Conservation (phyloP, 1,140 invertebrate genomes). For the Samia ricini region DNA sequence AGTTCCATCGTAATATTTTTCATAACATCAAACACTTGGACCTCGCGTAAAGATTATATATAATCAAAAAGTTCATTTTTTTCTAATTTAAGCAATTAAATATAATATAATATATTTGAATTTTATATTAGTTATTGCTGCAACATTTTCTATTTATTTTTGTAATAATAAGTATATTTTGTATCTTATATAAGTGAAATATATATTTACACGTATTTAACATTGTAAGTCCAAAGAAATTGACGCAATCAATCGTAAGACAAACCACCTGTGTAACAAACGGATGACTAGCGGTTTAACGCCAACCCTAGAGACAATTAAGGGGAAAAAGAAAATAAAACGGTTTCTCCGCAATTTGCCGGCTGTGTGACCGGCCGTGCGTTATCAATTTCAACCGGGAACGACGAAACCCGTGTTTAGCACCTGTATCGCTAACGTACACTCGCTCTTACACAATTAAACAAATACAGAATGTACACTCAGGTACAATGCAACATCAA, state of each 20-base stretch:
- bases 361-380: slow-evolving; percentile 18
- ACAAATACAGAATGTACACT: neutral
- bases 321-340: slow-evolving; percentile 11
- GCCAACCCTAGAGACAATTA: slow-evolving; percentile 6
- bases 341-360: slow-evolving; percentile 10
- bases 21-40: too few relatives aligned
- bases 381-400: slow-evolving; percentile 29
- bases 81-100: too few relatives aligned
- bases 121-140: too few relatives aligned
- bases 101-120: too few relatives aligned
- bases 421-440: slow-evolving; percentile 26
- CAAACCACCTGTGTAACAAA: neutral
- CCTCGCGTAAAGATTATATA: too few relatives aligned
- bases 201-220: too few relatives aligned
- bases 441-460: slow-evolving; percentile 14
- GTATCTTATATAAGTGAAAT: too few relatives aligned
- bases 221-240: neutral
- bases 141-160: too few relatives aligned
- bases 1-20: too few relatives aligned
- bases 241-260: neutral
- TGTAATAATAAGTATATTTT: too few relatives aligned
- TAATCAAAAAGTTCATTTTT: too few relatives aligned
- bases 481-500: neutral
- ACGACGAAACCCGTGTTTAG: slow-evolving; percentile 24
- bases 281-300: neutral